A percentile compares a stretch with the other conserved stretches of the same genome.
These are phyloP conservation scores for Cygnus buccinator DNA, from an alignment of 2,113 vertebrate genomes.

Conservation along the genomic window DNA sequence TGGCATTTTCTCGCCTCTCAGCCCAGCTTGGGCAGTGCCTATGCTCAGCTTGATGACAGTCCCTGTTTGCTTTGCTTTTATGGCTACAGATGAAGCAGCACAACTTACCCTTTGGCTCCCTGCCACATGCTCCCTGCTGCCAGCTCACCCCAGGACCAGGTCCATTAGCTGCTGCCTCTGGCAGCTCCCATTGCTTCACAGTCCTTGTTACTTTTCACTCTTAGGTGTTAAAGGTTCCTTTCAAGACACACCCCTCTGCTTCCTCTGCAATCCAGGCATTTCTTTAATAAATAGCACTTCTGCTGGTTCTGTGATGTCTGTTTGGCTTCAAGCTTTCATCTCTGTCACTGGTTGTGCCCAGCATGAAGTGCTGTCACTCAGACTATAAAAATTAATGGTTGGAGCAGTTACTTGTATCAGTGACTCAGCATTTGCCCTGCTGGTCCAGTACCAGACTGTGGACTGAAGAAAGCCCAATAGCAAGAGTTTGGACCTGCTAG, in stretches of 20 bases:
- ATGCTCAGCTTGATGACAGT: background rate
- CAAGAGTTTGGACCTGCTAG: background rate
- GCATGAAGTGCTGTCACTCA: slow-evolving; percentile 19
- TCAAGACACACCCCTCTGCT: slow-evolving; percentile 47
- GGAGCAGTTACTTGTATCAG: slow-evolving; percentile 33
- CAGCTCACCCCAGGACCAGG: background rate
- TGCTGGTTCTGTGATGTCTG: slow-evolving; percentile 31
- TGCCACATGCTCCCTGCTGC: background rate
- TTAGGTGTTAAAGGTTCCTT: slow-evolving; percentile 39
- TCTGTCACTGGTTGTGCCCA: slow-evolving; percentile 23
- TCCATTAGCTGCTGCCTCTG: slow-evolving; percentile 39
- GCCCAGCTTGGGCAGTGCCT: background rate
- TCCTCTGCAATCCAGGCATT: slow-evolving; percentile 50
- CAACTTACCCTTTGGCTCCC: slow-evolving; percentile 2
- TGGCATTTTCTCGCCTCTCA: background rate
- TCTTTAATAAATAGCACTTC: slow-evolving; percentile 54
- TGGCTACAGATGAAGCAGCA: background rate
- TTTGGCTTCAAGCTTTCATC: slow-evolving; percentile 38
- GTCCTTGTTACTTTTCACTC: slow-evolving; percentile 11
- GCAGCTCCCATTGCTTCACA: slow-evolving; percentile 4
- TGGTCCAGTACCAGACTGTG: background rate
- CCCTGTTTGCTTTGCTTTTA: background rate
- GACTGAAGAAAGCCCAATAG: background rate
- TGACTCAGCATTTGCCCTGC: background rate
- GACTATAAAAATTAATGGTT: background rate